Percentiles rank a stretch among this genome's conserved stretches.
Conservation (phyloP, 2,113 vertebrate genomes). For the Elephas maximus region DNA sequence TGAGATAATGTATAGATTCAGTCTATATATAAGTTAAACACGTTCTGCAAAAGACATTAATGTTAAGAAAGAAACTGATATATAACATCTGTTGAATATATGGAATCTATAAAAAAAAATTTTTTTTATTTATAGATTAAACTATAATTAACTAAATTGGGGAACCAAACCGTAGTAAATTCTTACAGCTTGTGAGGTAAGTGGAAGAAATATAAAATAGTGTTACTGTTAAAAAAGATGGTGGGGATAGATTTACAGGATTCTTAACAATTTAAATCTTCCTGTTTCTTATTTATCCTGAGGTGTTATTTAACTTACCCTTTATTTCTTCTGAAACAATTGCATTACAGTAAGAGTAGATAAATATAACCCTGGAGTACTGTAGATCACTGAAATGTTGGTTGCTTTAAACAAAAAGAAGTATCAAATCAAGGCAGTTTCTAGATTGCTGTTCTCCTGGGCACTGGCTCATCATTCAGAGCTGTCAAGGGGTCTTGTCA, state of each 20-base stretch:
- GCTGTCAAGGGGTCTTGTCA: constrained; percentile 82
- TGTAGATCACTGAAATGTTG: constrained; percentile 73
- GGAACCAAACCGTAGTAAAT: not conserved
- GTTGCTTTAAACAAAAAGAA: constrained; percentile 80
- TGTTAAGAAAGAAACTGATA: constrained; percentile 47
- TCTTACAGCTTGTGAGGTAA: not conserved
- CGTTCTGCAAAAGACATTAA: not conserved
- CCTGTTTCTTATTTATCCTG: constrained; percentile 60
- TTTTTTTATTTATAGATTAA: not conserved
- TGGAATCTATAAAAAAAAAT: not conserved
- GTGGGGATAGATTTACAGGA: not conserved
- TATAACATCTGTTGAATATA: constrained; percentile 34
- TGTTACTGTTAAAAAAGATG: constrained; percentile 50
- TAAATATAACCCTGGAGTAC: constrained; percentile 68
- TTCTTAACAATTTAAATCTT: constrained; percentile 69
- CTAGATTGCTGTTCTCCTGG: constrained; percentile 81
- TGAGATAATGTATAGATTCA: constrained; percentile 7
- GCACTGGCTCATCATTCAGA: constrained; percentile 78
- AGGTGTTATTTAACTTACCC: constrained; percentile 68
- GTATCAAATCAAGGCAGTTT: constrained; percentile 75
- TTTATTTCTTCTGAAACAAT: constrained; percentile 78
- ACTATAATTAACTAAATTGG: constrained; percentile 52
- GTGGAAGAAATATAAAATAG: constrained; percentile 59
- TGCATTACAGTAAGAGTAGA: constrained; percentile 70
- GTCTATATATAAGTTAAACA: constrained; percentile 39